These are phyloP conservation scores for Labeo catla DNA, from an alignment of 2,113 vertebrate species.

Conservation along the genomic window DNA sequence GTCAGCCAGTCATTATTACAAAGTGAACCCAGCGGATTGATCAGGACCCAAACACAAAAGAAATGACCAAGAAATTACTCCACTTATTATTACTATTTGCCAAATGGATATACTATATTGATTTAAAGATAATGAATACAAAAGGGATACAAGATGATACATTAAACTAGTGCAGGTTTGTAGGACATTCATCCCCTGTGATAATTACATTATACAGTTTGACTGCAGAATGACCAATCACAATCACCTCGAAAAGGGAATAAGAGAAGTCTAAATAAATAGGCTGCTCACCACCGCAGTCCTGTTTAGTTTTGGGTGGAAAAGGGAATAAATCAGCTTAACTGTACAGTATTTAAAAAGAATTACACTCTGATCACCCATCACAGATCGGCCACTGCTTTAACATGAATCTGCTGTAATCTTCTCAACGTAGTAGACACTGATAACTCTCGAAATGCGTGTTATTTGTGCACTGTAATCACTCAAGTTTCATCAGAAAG, in stretches of 20 bases:
- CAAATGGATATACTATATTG: background rate
- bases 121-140: background rate
- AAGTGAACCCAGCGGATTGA: background rate
- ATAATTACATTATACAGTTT: background rate
- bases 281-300: conserved; percentile 5
- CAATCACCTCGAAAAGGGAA: background rate
- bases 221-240: background rate
- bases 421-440: background rate
- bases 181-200: background rate
- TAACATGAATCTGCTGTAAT: background rate
- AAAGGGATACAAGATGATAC: background rate
- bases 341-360: conserved; percentile 57
- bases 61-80: background rate
- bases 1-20: background rate
- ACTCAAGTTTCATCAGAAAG: background rate
- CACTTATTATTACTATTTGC: background rate
- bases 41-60: background rate
- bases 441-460: background rate
- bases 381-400: conserved; percentile 47
- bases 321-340: conserved; percentile 60
- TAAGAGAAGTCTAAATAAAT: background rate
- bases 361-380: conserved; percentile 60
- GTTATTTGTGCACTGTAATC: background rate
- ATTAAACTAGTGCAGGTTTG: background rate
- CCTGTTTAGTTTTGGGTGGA: conserved; percentile 36